A percentile compares a stretch with the other conserved stretches of the same genome.
Evolutionary conservation across 35 echinoderm and acorn worm species (phyloP).

Genomic region (Diadema setosum): DNA sequence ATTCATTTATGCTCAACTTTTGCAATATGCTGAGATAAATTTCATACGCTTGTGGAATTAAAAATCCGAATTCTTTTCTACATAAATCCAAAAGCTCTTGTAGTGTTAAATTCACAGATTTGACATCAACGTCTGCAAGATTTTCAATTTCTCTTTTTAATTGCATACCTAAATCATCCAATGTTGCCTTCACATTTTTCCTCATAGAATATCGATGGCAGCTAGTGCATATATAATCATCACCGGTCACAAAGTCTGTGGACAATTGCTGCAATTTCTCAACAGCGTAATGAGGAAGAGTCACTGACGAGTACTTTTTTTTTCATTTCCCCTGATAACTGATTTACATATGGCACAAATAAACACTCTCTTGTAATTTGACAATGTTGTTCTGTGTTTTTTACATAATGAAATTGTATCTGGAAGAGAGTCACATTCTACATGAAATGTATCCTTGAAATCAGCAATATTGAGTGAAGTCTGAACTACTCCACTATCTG

Average conservation of each 20-base stretch:
- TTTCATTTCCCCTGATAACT: neutral
- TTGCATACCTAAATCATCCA: neutral
- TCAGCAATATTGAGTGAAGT: neutral
- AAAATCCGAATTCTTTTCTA: neutral
- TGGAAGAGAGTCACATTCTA: neutral
- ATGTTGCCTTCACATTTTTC: neutral
- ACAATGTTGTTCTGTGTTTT: neutral
- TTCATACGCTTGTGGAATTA: neutral
- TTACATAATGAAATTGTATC: neutral
- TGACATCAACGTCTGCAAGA: neutral
- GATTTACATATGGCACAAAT: neutral
- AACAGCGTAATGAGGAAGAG: neutral
- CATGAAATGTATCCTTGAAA: neutral
- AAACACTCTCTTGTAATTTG: neutral
- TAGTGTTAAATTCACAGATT: neutral
- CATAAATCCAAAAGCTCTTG: neutral
- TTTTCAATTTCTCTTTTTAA: neutral
- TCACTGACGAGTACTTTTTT: neutral
- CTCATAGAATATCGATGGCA: neutral
- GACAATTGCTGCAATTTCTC: neutral
- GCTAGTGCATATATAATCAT: neutral
- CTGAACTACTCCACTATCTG: neutral
- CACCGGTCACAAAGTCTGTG: neutral
- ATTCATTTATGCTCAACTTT: neutral
- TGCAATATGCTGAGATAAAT: neutral